Evolutionary conservation across 2,888 invertebrate genomes (phyloP).

Genomic region (Drosophila setosimentum): DNA sequence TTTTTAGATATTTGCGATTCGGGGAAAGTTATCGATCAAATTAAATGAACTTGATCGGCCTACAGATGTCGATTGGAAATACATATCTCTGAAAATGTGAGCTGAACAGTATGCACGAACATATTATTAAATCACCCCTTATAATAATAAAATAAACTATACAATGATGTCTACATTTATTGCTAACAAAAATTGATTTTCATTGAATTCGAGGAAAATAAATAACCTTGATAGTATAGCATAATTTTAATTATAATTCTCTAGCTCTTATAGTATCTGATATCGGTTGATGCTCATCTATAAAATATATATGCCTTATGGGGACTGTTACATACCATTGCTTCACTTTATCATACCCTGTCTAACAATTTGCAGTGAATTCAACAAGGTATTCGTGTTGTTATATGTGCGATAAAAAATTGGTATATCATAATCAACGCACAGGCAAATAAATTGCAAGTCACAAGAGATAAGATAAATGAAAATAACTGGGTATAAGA

Average conservation of each 20-base stretch:
- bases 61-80: background rate
- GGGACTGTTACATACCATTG: background rate
- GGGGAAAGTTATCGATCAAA: background rate
- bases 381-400: slow-evolving; percentile 15
- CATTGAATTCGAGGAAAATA: too few relatives aligned
- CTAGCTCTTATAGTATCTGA: background rate
- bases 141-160: too few relatives aligned
- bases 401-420: slow-evolving; percentile 19
- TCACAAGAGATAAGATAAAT: slow-evolving; percentile 40
- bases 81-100: background rate
- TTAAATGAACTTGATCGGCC: background rate
- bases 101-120: too few relatives aligned
- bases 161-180: too few relatives aligned
- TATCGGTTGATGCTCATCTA: background rate
- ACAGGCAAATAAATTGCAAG: slow-evolving; percentile 68
- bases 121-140: too few relatives aligned
- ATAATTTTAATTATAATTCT: too few relatives aligned
- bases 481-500: background rate
- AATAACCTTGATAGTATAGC: too few relatives aligned
- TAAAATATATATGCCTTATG: background rate
- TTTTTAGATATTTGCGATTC: background rate
- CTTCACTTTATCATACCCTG: background rate
- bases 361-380: background rate
- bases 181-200: too few relatives aligned
- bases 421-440: slow-evolving; percentile 59